Conservation (phyloP, 1,140 invertebrate genomes). For the Scaptomyza graminum region DNA sequence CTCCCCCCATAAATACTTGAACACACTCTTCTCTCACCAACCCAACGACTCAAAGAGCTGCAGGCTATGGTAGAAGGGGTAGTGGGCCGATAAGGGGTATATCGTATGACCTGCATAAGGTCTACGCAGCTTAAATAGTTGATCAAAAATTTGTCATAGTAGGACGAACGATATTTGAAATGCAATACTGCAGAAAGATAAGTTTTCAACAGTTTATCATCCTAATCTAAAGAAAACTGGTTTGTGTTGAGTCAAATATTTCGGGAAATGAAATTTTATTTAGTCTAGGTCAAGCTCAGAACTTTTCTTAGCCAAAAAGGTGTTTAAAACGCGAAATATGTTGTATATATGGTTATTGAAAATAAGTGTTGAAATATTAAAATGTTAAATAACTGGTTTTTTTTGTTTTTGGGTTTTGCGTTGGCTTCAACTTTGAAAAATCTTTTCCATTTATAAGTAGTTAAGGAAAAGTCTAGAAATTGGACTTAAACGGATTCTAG, state of each 20-base stretch:
- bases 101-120: slow-evolving; percentile 55
- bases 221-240: no score
- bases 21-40: slow-evolving; percentile 42
- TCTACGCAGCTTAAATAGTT: slow-evolving; percentile 70
- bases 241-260: no score
- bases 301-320: no score
- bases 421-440: no score
- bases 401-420: no score
- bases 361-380: no score
- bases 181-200: neutral
- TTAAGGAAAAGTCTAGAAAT: neutral
- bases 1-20: slow-evolving; percentile 70
- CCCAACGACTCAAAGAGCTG: slow-evolving; percentile 4
- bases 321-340: no score
- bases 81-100: neutral
- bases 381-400: no score
- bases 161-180: slow-evolving; percentile 66
- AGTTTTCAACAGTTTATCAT: no score
- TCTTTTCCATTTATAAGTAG: neutral
- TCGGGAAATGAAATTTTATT: no score
- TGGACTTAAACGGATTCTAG: neutral
- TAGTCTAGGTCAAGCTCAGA: no score
- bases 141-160: slow-evolving; percentile 69
- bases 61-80: neutral
- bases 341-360: no score